Evolutionary conservation across 1,140 invertebrate genomes (phyloP).

Genomic region (Drosophila nasuta): DNA sequence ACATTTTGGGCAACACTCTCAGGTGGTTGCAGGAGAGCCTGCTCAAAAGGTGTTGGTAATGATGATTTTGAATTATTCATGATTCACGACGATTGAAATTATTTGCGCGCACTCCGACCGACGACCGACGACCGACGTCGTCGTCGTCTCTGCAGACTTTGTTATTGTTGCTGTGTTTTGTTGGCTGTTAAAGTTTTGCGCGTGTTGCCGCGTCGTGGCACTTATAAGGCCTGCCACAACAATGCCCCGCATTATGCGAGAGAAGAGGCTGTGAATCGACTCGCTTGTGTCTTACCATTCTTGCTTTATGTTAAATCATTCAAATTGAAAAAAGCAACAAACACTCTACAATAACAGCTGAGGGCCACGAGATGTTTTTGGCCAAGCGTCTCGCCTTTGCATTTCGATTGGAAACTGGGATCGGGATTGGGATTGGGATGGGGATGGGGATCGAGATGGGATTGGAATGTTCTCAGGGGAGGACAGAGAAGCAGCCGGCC

Average conservation of each 20-base stretch:
- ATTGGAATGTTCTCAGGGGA: constrained; percentile 55
- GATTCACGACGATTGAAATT: constrained; percentile 83
- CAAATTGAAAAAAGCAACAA: constrained; percentile 69
- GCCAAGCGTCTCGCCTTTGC: constrained; percentile 23
- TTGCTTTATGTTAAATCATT: constrained; percentile 82
- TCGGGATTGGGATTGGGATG: not conserved
- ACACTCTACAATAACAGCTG: constrained; percentile 66
- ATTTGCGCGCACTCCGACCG: constrained; percentile 67
- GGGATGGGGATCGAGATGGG: not conserved
- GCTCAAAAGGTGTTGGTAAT: constrained; percentile 82
- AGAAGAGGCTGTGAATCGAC: constrained; percentile 12
- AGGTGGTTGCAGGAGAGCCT: constrained; percentile 60
- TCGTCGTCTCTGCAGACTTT: constrained; percentile 12
- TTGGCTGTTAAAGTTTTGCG: constrained; percentile 74
- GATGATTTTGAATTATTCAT: constrained; percentile 83
- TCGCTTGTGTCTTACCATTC: constrained; percentile 55
- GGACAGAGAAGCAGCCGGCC: constrained; percentile 10
- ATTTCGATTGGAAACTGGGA: not conserved
- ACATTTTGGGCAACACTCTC: constrained; percentile 82
- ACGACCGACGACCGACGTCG: constrained; percentile 20
- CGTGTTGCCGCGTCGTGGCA: constrained; percentile 72
- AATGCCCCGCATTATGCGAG: constrained; percentile 57
- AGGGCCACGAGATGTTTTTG: constrained; percentile 55
- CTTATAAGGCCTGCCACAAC: constrained; percentile 77
- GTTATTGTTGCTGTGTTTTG: constrained; percentile 44